Evolutionary conservation across 2,113 vertebrate genomes (phyloP).

Genomic region (Poeciliopsis prolifica): DNA sequence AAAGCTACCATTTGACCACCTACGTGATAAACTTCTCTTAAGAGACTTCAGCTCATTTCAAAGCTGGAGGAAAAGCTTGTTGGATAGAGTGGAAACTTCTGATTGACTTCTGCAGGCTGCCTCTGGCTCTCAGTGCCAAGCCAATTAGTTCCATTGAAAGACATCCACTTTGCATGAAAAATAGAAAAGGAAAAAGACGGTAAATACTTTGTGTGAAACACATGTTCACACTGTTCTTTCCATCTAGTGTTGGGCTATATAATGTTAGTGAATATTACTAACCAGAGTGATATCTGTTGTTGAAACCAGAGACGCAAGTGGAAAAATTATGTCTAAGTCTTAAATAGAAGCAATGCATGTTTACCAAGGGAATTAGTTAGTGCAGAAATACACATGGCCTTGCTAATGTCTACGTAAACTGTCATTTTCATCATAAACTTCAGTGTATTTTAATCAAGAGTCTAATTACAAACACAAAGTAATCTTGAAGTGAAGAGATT

Average conservation of each 20-base stretch:
- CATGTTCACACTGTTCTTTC: neutral
- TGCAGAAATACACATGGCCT: too few species aligned
- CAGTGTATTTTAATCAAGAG: too few species aligned
- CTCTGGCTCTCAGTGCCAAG: slow-evolving; percentile 12
- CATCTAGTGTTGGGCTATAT: neutral
- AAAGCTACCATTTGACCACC: neutral
- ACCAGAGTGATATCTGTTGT: neutral
- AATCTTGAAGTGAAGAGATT: too few species aligned
- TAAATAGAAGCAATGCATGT: neutral
- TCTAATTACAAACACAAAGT: too few species aligned
- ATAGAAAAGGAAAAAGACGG: neutral
- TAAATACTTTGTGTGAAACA: slow-evolving; percentile 7
- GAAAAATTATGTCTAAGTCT: slow-evolving; percentile 1
- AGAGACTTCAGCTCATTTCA: neutral
- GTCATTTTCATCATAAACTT: too few species aligned
- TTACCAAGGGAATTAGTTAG: neutral
- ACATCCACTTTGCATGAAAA: neutral
- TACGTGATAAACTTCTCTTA: neutral
- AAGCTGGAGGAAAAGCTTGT: slow-evolving; percentile 11
- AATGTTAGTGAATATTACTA: slow-evolving; percentile 9
- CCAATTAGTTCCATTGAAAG: neutral
- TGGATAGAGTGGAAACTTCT: slow-evolving; percentile 2
- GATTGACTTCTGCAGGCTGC: neutral
- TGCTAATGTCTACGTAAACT: too few species aligned
- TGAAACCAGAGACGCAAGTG: neutral